phyloP scores from a whole-genome alignment of 2,888 invertebrate species.

The Steinernema carpocapsae region DNA sequence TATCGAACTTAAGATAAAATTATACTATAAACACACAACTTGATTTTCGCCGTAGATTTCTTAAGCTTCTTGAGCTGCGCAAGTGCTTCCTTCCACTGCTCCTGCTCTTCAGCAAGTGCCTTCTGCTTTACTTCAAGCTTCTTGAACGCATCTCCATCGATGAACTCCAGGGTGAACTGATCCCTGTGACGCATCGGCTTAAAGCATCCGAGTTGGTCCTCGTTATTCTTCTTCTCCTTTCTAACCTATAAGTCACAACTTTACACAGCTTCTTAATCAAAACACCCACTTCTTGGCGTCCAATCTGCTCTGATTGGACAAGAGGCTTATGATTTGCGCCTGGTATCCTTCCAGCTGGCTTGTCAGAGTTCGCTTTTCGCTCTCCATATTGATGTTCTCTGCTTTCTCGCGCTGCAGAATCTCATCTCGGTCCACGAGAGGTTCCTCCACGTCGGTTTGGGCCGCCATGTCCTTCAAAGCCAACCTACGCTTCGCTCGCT shows the following conservation, averaged over 20 bases:
- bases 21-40: background rate
- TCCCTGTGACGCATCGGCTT: background rate
- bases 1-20: too few species aligned
- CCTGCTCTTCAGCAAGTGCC: background rate
- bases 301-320: too few species aligned
- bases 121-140: background rate
- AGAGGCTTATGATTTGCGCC: background rate
- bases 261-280: too few species aligned
- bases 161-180: background rate
- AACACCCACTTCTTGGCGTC: too few species aligned
- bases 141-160: slow-evolving; percentile 1
- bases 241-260: too few species aligned
- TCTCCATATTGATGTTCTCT: background rate
- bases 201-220: background rate
- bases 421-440: background rate
- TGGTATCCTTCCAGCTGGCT: background rate
- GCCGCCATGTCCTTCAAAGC: background rate
- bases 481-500: background rate
- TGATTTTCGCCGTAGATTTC: too few species aligned
- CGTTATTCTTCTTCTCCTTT: too few species aligned
- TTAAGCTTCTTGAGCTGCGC: background rate
- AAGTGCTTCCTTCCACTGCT: background rate
- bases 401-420: background rate
- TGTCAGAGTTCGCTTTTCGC: background rate
- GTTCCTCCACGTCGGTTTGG: background rate